A percentile compares a stretch with the other conserved stretches of the same genome.
These are phyloP conservation scores for Hartigia nigra DNA, from an alignment of 2,888 invertebrate species.

Conservation along the genomic window DNA sequence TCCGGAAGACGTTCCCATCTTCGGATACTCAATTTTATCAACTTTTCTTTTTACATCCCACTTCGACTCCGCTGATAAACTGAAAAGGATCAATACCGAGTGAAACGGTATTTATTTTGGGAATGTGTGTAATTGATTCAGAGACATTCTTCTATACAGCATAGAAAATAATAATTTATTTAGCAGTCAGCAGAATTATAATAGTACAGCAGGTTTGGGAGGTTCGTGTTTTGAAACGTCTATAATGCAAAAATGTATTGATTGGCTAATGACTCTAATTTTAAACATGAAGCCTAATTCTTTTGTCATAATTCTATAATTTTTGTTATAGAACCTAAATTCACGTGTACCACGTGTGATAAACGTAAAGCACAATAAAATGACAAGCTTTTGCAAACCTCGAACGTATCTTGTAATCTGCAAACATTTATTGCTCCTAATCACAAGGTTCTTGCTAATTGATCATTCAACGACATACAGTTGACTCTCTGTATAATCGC, in stretches of 20 bases:
- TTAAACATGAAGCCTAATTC: not conserved
- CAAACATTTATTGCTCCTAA: not conserved
- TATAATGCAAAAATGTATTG: not conserved
- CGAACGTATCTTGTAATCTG: not conserved
- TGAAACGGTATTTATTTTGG: not conserved
- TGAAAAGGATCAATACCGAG: not conserved
- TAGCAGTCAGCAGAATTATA: constrained; percentile 54
- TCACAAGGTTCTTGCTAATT: not conserved
- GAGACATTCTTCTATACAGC: constrained; percentile 41
- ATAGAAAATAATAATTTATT: constrained; percentile 65
- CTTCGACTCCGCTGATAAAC: not conserved
- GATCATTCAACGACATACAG: not conserved
- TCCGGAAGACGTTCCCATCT: not conserved
- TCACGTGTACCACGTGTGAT: not conserved
- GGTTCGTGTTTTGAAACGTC: not conserved
- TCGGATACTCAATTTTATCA: not conserved
- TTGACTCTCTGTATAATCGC: too few species aligned
- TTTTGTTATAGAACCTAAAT: not conserved
- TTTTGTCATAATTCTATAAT: not conserved
- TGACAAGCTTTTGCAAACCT: not conserved
- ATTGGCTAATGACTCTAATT: not conserved
- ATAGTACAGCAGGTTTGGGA: constrained; percentile 45
- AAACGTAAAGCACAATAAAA: not conserved
- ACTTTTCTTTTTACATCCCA: not conserved
- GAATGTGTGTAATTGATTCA: not conserved